These are phyloP conservation scores for Hydrocynus forskahlii DNA, from an alignment of 2,797 vertebrate species.

Conservation along the genomic window DNA sequence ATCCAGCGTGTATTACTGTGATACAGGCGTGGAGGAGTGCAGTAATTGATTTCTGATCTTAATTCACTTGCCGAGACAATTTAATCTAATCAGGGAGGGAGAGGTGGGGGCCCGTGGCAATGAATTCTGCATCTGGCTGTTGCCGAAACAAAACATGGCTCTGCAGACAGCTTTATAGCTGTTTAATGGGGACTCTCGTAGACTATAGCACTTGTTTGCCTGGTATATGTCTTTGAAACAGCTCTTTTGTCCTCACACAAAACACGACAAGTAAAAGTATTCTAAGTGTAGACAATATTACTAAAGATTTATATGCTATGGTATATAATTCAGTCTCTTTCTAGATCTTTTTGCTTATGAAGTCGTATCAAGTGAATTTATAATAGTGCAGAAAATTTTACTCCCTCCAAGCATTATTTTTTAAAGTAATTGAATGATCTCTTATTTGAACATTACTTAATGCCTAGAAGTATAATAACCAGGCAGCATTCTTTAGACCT, in stretches of 20 bases:
- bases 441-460: too few species aligned
- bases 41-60: conserved; percentile 68
- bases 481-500: too few species aligned
- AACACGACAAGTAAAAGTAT: not conserved
- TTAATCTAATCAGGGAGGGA: conserved; percentile 63
- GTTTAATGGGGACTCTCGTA: not conserved
- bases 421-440: too few species aligned
- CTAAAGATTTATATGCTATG: too few species aligned
- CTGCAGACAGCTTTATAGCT: not conserved
- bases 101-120: conserved; percentile 45
- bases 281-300: not conserved
- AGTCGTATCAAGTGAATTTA: too few species aligned
- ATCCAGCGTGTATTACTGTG: conserved; percentile 55
- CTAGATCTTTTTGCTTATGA: too few species aligned
- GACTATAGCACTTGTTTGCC: not conserved
- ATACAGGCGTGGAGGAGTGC: conserved; percentile 55
- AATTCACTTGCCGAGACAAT: conserved; percentile 64
- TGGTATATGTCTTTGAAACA: not conserved
- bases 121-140: conserved; percentile 40
- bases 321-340: too few species aligned
- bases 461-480: too few species aligned
- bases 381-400: too few species aligned
- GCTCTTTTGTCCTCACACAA: not conserved
- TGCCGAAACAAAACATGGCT: conserved; percentile 24
- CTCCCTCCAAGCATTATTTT: too few species aligned